Evolutionary conservation across 2,113 vertebrate species (phyloP), one percentile per base, ranked within the genome.

Genomic region (Acanthisitta chloris): DNA sequence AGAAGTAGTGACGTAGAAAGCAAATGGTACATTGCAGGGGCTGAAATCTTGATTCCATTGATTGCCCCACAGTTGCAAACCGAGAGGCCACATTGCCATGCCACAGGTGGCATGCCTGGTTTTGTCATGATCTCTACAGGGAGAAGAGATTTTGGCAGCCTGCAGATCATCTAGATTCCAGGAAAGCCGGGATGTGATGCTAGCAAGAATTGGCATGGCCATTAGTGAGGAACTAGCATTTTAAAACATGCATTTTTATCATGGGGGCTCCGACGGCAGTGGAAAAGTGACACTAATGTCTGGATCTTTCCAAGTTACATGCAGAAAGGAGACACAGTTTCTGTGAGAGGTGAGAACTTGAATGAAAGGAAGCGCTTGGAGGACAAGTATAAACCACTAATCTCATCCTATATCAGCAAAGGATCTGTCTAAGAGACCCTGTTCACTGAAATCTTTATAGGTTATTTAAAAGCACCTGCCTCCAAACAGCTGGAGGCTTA

Each of bases 401-500:
- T 66, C 66, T 86, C 19, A 3, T 45, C 23, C 70, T 76, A 0
- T 66, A 87, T 42, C 54, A 86, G 62, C 66, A 86, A 77, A 91
- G 24, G 33, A 86, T 71, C 16, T 76, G 16, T 71, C 40, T 65
- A 89, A 74, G 55, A 90, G 36, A 55, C 8, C 36, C 40, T n/a
- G 6, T 55, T 74, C 71, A 51, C 33, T 81, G 58, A 61, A 81
- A 43, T 90, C n/a, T 74, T 90, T 70, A 67, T 21, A 51, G 42
- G n/a, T 84, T 86, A 67, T 78, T 92, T 90, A 88, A 90, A 86
- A 94, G 81, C 76, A 84, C 72, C 74, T 94, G 86, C 64, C 61
- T 94, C 38, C 65, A 84, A 92, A 91, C 81, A 89, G 81, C 82
- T 81, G 81, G 28, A 92, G 26, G 57, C 45, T 90, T 79, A 80